phyloP scores from a whole-genome alignment of 64 coral and sea anemone genomes.

The Cladopsammia gracilis region DNA sequence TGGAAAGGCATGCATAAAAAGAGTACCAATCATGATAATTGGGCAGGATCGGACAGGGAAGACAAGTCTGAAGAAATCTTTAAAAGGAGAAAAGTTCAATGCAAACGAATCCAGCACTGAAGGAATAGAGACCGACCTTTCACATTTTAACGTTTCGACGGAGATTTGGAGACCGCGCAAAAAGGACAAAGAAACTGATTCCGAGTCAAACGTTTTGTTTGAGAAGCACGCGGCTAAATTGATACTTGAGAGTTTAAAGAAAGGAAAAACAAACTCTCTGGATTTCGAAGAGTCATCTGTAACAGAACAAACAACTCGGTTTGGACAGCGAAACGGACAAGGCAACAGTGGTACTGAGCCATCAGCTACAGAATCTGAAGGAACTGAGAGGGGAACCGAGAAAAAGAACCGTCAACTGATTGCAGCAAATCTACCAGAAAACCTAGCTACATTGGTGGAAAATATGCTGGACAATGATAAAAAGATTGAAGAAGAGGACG shows the following conservation, averaged over 20 bases:
- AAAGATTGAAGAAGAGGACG: background rate
- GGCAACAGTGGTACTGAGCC: background rate
- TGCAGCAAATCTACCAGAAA: background rate
- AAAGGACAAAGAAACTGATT: background rate
- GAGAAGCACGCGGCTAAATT: background rate
- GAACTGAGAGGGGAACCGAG: too few species aligned
- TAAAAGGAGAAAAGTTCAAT: too few species aligned
- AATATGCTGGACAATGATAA: background rate
- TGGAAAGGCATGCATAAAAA: background rate
- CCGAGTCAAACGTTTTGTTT: background rate
- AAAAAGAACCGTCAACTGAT: background rate
- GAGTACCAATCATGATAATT: constrained; percentile 3
- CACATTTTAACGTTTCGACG: background rate
- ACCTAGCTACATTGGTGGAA: background rate
- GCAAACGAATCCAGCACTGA: background rate
- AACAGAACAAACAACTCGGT: too few species aligned
- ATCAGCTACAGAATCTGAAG: background rate
- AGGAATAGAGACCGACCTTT: background rate
- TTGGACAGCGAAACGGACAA: too few species aligned
- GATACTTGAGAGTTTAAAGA: too few species aligned
- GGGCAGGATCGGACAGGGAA: background rate
- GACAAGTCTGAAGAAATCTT: too few species aligned
- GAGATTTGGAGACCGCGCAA: background rate
- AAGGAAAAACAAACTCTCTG: too few species aligned
- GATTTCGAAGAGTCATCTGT: too few species aligned